phyloP scores from a whole-genome alignment of 2,797 vertebrate genomes.

The Paramormyrops hopkinsi region DNA sequence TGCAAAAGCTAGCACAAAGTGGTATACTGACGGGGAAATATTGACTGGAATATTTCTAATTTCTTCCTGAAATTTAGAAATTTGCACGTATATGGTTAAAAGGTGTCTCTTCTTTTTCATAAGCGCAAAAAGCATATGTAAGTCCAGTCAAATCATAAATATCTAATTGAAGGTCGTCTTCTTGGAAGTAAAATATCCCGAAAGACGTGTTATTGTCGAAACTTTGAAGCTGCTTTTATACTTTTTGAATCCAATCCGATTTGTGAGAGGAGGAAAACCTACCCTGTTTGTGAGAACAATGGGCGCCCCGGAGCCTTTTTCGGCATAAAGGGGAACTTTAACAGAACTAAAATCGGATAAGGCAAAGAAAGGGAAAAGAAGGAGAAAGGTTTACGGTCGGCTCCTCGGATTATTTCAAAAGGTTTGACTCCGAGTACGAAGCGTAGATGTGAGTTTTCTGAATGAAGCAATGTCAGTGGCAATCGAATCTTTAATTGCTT shows the following conservation, averaged over 20 bases:
- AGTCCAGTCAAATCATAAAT: slow-evolving; percentile 17
- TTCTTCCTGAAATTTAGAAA: not conserved
- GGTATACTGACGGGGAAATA: not conserved
- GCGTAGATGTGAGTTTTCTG: slow-evolving; percentile 38
- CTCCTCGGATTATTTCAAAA: slow-evolving; percentile 31
- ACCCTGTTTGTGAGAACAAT: slow-evolving; percentile 32
- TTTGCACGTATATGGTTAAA: not conserved
- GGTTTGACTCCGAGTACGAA: slow-evolving; percentile 29
- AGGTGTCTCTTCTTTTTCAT: not conserved
- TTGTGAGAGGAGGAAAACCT: slow-evolving; percentile 23
- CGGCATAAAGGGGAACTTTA: slow-evolving; percentile 31
- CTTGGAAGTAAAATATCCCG: slow-evolving; percentile 19
- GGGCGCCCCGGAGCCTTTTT: slow-evolving; percentile 27
- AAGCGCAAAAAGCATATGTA: not conserved
- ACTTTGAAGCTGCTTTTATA: slow-evolving; percentile 26
- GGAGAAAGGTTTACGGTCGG: slow-evolving; percentile 28
- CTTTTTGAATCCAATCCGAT: slow-evolving; percentile 32
- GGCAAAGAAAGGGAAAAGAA: slow-evolving; percentile 30
- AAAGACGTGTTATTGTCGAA: slow-evolving; percentile 26
- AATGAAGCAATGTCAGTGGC: slow-evolving; percentile 42
- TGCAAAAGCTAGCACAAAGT: not conserved
- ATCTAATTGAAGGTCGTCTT: slow-evolving; percentile 15
- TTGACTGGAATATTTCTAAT: not conserved
- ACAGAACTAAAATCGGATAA: slow-evolving; percentile 32
- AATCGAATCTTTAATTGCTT: slow-evolving; percentile 56